Conservation (phyloP, 2,888 invertebrate genomes). For the Agrotis exclamationis region DNA sequence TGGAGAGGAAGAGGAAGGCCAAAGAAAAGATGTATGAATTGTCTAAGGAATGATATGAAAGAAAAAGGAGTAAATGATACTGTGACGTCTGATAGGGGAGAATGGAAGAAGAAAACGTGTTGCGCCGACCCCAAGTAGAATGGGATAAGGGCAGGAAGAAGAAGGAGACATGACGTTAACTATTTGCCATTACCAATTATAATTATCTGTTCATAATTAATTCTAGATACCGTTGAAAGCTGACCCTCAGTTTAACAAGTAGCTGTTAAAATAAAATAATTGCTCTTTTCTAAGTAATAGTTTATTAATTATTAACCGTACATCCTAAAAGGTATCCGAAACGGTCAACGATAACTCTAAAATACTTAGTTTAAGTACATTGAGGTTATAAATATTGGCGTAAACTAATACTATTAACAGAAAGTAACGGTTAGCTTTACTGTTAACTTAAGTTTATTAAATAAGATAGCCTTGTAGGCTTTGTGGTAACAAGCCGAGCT, state of each 20-base stretch:
- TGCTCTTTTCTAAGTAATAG: conserved; percentile 15
- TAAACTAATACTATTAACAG: conserved; percentile 50
- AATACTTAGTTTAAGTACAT: conserved; percentile 19
- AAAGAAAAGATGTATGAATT: too few relatives aligned
- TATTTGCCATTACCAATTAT: not conserved
- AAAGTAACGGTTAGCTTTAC: conserved; percentile 51
- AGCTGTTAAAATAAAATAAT: conserved; percentile 37
- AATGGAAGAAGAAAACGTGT: too few relatives aligned
- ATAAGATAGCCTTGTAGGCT: conserved; percentile 58
- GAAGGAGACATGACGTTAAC: not conserved
- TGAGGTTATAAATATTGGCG: conserved; percentile 55
- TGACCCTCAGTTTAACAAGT: conserved; percentile 20
- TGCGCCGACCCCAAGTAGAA: too few relatives aligned
- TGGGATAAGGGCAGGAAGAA: too few relatives aligned
- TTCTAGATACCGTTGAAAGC: conserved; percentile 8
- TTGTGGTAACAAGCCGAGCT: conserved; percentile 31
- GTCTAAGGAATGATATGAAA: too few relatives aligned
- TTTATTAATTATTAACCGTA: conserved; percentile 10
- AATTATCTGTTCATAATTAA: not conserved
- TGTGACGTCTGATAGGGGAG: too few relatives aligned
- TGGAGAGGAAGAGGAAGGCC: too few relatives aligned
- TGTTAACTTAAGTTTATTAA: conserved; percentile 52
- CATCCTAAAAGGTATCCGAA: conserved; percentile 5
- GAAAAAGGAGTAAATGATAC: too few relatives aligned
- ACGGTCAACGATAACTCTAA: conserved; percentile 28